Percentiles rank a stretch among this genome's conserved stretches.
phyloP scores from a whole-genome alignment of 1,140 invertebrate genomes.

The Drosophila ogumai region DNA sequence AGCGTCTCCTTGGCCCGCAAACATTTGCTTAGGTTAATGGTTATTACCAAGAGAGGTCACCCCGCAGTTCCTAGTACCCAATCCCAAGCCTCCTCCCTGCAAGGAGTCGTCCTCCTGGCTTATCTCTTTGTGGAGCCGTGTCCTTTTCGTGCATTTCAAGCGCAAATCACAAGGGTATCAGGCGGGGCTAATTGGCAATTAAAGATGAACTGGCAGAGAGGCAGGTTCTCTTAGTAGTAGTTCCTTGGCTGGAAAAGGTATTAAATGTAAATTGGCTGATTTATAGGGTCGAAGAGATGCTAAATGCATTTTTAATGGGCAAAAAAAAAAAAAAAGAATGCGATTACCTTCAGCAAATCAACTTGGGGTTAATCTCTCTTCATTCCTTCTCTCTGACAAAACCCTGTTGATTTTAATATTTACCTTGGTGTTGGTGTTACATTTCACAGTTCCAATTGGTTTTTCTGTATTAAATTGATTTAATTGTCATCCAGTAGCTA shows the following conservation, averaged over 20 bases:
- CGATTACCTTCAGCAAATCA: slow-evolving; percentile 1
- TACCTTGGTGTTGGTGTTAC: slow-evolving; percentile 30
- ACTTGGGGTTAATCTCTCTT: neutral
- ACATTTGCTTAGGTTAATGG: slow-evolving; percentile 78
- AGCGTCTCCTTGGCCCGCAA: slow-evolving; percentile 57
- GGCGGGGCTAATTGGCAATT: slow-evolving; percentile 74
- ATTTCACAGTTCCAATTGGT: slow-evolving; percentile 23
- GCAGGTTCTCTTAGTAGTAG: slow-evolving; percentile 5
- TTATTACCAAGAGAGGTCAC: slow-evolving; percentile 47
- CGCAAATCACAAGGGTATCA: slow-evolving; percentile 78
- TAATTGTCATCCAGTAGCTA: slow-evolving; percentile 3
- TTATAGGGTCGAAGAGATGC: slow-evolving; percentile 33
- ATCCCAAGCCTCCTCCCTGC: slow-evolving; percentile 1
- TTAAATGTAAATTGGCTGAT: slow-evolving; percentile 52
- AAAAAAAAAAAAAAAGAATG: neutral
- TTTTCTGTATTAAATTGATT: slow-evolving; percentile 30
- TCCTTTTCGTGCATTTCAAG: slow-evolving; percentile 71
- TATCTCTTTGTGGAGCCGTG: slow-evolving; percentile 34
- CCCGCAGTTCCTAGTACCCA: slow-evolving; percentile 2
- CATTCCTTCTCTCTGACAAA: neutral
- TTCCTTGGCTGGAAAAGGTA: slow-evolving; percentile 16
- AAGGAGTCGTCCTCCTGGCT: slow-evolving; percentile 32
- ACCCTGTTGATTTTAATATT: slow-evolving; percentile 15
- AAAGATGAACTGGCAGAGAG: slow-evolving; percentile 62
- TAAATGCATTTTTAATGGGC: slow-evolving; percentile 54